These are phyloP conservation scores for Caenorhabditis imperialis DNA, from an alignment of 2,888 invertebrate species.

Conservation along the genomic window DNA sequence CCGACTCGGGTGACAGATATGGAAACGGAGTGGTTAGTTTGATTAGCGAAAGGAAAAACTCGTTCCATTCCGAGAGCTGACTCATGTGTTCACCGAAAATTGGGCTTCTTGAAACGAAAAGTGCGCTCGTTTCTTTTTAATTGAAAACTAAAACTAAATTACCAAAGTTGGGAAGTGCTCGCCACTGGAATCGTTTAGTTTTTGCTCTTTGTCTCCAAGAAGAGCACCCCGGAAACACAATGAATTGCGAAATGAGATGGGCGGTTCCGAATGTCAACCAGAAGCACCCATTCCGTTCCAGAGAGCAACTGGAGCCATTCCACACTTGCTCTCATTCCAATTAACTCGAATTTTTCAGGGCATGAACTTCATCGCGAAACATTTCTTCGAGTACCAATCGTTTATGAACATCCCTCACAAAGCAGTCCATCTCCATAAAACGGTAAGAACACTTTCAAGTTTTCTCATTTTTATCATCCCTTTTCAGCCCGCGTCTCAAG, in stretches of 20 bases:
- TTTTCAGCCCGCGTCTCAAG: constrained; percentile 74
- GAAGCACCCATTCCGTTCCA: constrained; percentile 9
- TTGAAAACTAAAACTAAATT: constrained; percentile 10
- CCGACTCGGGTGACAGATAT: constrained; percentile 39
- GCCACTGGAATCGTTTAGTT: constrained; percentile 12
- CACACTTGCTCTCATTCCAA: not conserved
- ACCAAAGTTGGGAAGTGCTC: constrained; percentile 12
- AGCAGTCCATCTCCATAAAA: constrained; percentile 77
- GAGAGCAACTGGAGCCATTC: constrained; percentile 36
- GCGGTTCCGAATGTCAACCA: too few species aligned
- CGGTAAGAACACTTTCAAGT: constrained; percentile 55
- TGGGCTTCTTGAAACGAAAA: too few species aligned
- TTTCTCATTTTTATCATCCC: too few species aligned
- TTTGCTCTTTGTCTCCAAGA: constrained; percentile 5
- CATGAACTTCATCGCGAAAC: constrained; percentile 78
- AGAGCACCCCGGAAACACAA: constrained; percentile 34
- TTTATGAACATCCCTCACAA: constrained; percentile 77
- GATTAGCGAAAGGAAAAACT: too few species aligned
- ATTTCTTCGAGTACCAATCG: constrained; percentile 78
- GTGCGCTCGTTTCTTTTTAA: constrained; percentile 2
- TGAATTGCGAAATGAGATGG: constrained; percentile 43
- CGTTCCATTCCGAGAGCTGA: too few species aligned
- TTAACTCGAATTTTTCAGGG: constrained; percentile 61
- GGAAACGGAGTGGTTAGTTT: constrained; percentile 22
- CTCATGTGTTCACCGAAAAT: too few species aligned